These are phyloP conservation scores for Lepisosteus osseus DNA, from an alignment of 2,113 vertebrate genomes.

Conservation along the genomic window DNA sequence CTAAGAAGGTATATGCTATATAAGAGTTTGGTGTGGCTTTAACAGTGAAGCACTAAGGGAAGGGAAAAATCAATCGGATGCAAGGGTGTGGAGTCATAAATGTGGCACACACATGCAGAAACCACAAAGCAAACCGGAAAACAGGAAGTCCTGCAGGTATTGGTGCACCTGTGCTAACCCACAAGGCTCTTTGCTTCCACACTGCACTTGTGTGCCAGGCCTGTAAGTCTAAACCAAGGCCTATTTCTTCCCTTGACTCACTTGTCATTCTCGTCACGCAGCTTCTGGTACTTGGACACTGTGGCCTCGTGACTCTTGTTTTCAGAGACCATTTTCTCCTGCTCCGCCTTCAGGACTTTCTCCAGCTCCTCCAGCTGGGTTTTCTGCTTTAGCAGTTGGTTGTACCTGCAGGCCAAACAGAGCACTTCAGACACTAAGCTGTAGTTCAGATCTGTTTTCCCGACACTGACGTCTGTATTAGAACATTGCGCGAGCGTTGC, in stretches of 20 bases:
- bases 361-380: constrained; percentile 88
- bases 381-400: constrained; percentile 89
- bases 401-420: constrained; percentile 70
- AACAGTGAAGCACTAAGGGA: too few species aligned
- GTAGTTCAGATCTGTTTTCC: too few species aligned
- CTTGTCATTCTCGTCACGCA: constrained; percentile 88
- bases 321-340: constrained; percentile 86
- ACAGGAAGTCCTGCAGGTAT: background rate
- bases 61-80: too few species aligned
- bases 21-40: too few species aligned
- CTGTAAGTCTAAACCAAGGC: too few species aligned
- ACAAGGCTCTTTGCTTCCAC: background rate
- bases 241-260: constrained; percentile 40
- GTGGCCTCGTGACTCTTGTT: constrained; percentile 79
- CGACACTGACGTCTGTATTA: too few species aligned
- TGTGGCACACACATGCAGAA: too few species aligned
- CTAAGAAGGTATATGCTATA: too few species aligned
- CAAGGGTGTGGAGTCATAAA: too few species aligned
- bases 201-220: background rate
- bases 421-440: background rate
- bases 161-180: background rate
- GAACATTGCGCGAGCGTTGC: too few species aligned
- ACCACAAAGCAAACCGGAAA: too few species aligned
- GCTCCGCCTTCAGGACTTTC: constrained; percentile 81
- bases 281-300: constrained; percentile 78